Conservation (phyloP, 2,113 vertebrate genomes). For the Daphoenositta chrysoptera region DNA sequence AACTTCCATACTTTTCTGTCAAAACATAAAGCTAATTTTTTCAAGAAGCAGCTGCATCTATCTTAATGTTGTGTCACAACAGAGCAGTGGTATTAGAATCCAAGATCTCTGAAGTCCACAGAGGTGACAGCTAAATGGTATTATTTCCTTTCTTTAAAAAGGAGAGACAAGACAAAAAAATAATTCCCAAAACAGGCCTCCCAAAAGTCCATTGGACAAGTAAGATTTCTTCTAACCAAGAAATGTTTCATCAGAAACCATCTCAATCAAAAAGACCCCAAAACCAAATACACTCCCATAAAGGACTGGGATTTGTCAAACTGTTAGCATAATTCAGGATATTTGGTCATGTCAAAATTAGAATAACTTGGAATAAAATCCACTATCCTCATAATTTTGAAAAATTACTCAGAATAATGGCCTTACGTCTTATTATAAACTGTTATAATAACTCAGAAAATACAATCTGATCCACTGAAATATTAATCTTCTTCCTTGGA, state of each 20-base stretch:
- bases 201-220: background rate
- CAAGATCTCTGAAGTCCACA: background rate
- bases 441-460: background rate
- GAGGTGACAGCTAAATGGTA: background rate
- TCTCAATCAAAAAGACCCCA: background rate
- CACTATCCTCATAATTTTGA: background rate
- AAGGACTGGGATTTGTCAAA: background rate
- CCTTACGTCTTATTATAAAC: background rate
- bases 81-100: background rate
- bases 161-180: background rate
- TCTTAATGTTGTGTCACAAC: background rate
- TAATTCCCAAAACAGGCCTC: background rate
- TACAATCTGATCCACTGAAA: background rate
- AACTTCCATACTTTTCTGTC: background rate
- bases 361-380: background rate
- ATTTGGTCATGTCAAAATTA: background rate
- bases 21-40: background rate
- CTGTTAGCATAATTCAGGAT: background rate
- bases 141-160: background rate
- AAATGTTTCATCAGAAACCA: background rate
- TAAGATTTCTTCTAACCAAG: background rate
- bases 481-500: background rate
- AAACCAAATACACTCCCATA: background rate
- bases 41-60: background rate
- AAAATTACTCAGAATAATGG: background rate